A percentile compares a stretch with the other conserved stretches of the same genome.
These are phyloP conservation scores for Agonopterix subpropinquella DNA, from an alignment of 2,888 invertebrate species.

Conservation along the genomic window DNA sequence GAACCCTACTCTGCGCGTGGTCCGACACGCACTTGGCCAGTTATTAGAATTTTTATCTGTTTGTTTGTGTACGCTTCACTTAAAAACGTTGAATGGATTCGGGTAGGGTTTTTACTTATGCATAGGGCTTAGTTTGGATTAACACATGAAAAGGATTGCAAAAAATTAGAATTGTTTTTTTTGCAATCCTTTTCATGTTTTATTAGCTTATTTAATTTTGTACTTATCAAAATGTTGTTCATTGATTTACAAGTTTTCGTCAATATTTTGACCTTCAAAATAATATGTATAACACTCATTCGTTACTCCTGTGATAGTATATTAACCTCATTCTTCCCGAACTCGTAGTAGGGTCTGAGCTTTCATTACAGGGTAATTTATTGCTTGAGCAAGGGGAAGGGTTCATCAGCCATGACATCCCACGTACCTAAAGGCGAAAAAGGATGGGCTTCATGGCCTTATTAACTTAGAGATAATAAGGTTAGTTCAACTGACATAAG, in stretches of 20 bases:
- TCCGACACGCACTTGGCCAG: too few species aligned
- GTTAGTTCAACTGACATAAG: neutral
- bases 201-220: too few species aligned
- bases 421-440: constrained; percentile 2
- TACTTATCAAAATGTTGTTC: too few species aligned
- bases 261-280: neutral
- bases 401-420: constrained; percentile 28
- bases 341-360: constrained; percentile 22
- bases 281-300: neutral
- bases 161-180: too few species aligned
- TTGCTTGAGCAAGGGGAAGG: constrained; percentile 30
- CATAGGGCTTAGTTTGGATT: too few species aligned
- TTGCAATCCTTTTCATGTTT: too few species aligned
- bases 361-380: constrained; percentile 43
- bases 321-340: neutral
- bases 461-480: constrained; percentile 7
- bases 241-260: neutral
- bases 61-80: too few species aligned
- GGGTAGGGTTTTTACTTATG: too few species aligned
- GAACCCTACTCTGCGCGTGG: too few species aligned
- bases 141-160: too few species aligned
- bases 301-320: neutral
- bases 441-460: constrained; percentile 3
- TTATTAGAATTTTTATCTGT: too few species aligned
- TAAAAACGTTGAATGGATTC: too few species aligned